A percentile compares a stretch with the other conserved stretches of the same genome.
Conservation (phyloP, 2,797 vertebrate species). For the Okamejei kenojei region DNA sequence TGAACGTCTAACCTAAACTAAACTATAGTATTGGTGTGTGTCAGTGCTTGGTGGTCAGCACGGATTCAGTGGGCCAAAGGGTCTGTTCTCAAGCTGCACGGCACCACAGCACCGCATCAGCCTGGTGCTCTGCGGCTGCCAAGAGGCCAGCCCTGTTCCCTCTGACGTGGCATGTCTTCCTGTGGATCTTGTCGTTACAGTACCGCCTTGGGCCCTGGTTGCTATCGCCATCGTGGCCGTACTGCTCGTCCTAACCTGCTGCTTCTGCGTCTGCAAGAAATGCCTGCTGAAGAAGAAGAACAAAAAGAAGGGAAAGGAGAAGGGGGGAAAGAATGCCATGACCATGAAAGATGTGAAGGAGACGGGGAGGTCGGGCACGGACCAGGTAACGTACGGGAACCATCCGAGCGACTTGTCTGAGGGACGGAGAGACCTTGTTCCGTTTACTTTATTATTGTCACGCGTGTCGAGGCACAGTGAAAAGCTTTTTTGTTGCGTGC, state of each 20-base stretch:
- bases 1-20: too few relatives aligned
- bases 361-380: conserved; percentile 81
- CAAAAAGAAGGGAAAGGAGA: conserved; percentile 99
- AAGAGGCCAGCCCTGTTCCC: conserved; percentile 40
- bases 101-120: too few relatives aligned
- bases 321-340: conserved; percentile 96
- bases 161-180: conserved; percentile 43
- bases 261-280: conserved; percentile 99
- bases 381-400: conserved; percentile 71
- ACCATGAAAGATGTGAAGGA: conserved; percentile 98
- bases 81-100: too few relatives aligned
- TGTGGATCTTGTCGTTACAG: conserved; percentile 60
- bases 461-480: too few relatives aligned
- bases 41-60: too few relatives aligned
- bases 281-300: conserved; percentile 99
- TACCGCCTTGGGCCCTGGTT: conserved; percentile 96
- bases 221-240: conserved; percentile 94
- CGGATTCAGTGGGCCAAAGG: too few relatives aligned
- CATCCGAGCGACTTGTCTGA: background rate
- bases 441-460: too few relatives aligned
- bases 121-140: conserved; percentile 39
- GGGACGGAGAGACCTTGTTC: too few relatives aligned
- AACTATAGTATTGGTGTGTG: too few relatives aligned
- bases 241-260: conserved; percentile 93
- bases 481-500: too few relatives aligned